phyloP scores from a whole-genome alignment of 2,113 vertebrate species.

The Eulacestoma nigropectus region DNA sequence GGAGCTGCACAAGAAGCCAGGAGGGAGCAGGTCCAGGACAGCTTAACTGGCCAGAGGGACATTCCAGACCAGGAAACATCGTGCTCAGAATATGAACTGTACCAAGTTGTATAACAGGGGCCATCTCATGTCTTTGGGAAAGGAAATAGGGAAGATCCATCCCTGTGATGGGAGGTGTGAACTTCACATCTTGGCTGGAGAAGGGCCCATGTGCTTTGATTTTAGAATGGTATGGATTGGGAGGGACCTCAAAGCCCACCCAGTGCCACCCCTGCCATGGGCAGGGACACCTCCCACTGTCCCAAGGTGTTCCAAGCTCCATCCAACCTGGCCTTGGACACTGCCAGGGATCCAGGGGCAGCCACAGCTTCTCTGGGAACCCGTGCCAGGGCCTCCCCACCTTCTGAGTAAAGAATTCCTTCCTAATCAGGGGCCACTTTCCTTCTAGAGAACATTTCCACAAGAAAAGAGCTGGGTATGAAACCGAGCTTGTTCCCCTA shows the following conservation, averaged over 20 bases:
- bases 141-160: background rate
- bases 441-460: background rate
- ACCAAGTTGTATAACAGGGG: background rate
- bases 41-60: background rate
- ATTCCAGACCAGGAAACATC: background rate
- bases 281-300: background rate
- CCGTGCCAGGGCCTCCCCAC: background rate
- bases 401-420: background rate
- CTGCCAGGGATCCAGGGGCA: background rate
- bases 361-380: background rate
- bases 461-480: background rate
- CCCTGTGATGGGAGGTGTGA: background rate
- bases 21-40: background rate
- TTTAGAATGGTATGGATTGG: background rate
- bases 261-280: background rate
- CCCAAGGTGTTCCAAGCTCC: background rate
- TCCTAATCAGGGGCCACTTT: background rate
- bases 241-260: background rate
- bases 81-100: background rate
- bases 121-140: background rate
- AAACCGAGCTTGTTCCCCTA: background rate
- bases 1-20: background rate
- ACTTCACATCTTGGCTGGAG: background rate
- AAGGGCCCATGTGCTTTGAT: background rate
- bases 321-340: rapidly evolving